phyloP scores from a whole-genome alignment of 1,140 invertebrate species.

The Ostrea edulis region DNA sequence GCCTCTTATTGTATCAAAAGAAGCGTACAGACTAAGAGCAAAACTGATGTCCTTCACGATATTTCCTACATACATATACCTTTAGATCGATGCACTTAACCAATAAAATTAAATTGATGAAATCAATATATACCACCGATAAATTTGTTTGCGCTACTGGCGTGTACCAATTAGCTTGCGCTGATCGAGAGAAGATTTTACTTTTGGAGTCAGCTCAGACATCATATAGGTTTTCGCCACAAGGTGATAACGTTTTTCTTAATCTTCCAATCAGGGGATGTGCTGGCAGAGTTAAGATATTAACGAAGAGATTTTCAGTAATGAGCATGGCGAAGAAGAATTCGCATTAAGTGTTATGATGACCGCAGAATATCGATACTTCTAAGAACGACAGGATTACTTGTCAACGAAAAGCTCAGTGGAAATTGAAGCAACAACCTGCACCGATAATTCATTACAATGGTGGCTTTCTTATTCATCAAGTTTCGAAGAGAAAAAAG shows the following conservation, averaged over 20 bases:
- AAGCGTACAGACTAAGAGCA: neutral
- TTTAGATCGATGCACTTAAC: neutral
- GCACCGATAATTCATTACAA: neutral
- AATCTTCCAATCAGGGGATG: slow-evolving; percentile 26
- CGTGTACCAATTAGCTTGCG: slow-evolving; percentile 19
- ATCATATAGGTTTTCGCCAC: neutral
- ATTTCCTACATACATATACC: slow-evolving; percentile 24
- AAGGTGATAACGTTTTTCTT: slow-evolving; percentile 22
- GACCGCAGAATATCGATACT: neutral
- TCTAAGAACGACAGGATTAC: neutral
- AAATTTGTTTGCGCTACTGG: slow-evolving; percentile 23
- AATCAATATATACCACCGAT: slow-evolving; percentile 21
- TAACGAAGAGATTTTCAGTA: neutral
- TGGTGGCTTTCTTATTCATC: too few species aligned
- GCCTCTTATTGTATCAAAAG: neutral
- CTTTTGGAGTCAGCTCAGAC: slow-evolving; percentile 13
- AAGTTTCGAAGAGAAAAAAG: too few species aligned
- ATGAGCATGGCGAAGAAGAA: neutral
- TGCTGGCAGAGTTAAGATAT: neutral
- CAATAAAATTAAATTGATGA: slow-evolving; percentile 38
- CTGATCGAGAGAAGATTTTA: slow-evolving; percentile 20
- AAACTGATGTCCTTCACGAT: neutral
- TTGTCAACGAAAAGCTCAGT: neutral
- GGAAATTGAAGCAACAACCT: neutral
- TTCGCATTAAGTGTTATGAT: neutral